Percentiles rank a stretch among this genome's conserved stretches.
phyloP scores from a whole-genome alignment of 2,888 invertebrate species.

The Operophtera brumata region DNA sequence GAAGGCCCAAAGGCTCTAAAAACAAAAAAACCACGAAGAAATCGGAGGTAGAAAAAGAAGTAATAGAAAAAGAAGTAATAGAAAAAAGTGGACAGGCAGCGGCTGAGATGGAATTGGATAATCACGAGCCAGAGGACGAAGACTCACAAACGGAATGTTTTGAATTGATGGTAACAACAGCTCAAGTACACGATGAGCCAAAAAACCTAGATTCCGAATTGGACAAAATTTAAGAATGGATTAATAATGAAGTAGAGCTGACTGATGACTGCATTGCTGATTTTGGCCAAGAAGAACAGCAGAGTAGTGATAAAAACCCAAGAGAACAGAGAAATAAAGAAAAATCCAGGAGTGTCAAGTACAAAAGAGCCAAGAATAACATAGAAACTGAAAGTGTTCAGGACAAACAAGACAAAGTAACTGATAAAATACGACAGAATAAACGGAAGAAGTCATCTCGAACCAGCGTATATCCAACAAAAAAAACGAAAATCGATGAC shows the following conservation, averaged over 20 bases:
- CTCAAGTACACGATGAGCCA: conserved; percentile 1
- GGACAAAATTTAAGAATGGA: conserved; percentile 4
- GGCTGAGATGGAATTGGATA: no score
- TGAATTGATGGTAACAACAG: neutral
- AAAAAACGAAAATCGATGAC: conserved; percentile 8
- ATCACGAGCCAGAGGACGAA: neutral
- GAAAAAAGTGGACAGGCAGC: no score
- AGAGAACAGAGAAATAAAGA: conserved; percentile 5
- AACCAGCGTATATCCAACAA: conserved; percentile 12
- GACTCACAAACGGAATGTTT: neutral
- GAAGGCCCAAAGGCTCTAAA: conserved; percentile 1
- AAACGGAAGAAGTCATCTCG: conserved; percentile 10
- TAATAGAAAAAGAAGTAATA: no score
- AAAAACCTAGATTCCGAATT: conserved; percentile 1
- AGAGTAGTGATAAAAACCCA: neutral
- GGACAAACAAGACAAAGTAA: conserved; percentile 9
- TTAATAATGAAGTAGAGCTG: conserved; percentile 8
- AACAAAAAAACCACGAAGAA: neutral
- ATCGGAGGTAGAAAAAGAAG: neutral
- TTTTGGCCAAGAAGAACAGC: conserved; percentile 6
- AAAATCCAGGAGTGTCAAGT: conserved; percentile 6
- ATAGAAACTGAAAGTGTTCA: conserved; percentile 7
- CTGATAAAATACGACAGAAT: conserved; percentile 13
- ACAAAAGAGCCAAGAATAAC: conserved; percentile 13
- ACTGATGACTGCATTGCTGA: conserved; percentile 7